Base-by-base conservation (phyloP, 2,113 vertebrate species). In the Lonchura striata region DNA sequence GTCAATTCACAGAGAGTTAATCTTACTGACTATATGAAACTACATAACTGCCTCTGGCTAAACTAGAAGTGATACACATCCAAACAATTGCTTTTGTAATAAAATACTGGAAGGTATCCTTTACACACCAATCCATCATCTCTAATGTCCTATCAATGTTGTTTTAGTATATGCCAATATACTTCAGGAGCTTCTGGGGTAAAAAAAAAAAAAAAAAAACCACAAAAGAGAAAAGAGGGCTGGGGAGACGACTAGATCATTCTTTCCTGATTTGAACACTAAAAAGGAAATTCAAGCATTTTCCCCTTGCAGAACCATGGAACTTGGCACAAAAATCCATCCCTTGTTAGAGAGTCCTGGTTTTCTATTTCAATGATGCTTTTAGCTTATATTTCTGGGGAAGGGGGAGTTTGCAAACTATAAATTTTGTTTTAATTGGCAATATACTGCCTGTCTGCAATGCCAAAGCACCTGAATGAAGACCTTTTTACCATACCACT, bases 51-150 rank as follows among this genome's bases (percentile, higher is more conserved):
- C 72, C 82, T 84, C 69, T 50, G 72, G 77, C 76, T 88, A 81
- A 94, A 83, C 44, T 56, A 64, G 68, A 86, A 92, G 72, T 49
- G 81, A 93, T 86, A 88, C 41, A 66, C 57, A 82, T 85, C 82
- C 90, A 93, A 96, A 82, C 81, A 88, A 88, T 63, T 59, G 42
- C 64, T 94, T 96, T 79, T 82, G 61, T 79, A 92, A 86, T 68
- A 57, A 91, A 96, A 86, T 81, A 88, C 60, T 75, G 64, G 60
- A 75, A 71, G 41, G 22, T 63, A 59, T 83, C 60, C 52, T 90
- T 93, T 35, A 78, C 2, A 3, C 47, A 72, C 20, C 56, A 90
- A 86, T 92, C 54, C 76, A 90, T 83, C 88, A 81, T 33, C 52
- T 66, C 25, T 65, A 81, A 47, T 7, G 9, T 66, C 68, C 60